Percentiles rank a stretch among this genome's conserved stretches.
These are phyloP conservation scores for Micromesistius poutassou DNA, from an alignment of 2,797 vertebrate genomes.

Conservation along the genomic window DNA sequence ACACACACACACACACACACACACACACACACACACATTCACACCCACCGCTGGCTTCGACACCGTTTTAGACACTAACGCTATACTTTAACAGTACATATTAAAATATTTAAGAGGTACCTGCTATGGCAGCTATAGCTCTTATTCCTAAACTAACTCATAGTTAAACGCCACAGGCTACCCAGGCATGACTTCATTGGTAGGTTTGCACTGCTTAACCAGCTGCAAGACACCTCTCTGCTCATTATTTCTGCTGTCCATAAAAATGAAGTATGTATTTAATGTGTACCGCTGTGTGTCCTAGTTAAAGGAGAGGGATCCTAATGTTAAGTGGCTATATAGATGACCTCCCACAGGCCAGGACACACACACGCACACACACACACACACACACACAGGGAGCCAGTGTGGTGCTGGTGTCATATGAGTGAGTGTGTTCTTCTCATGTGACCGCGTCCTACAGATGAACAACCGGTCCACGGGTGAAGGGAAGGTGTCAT, in stretches of 20 bases:
- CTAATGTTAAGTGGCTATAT: neutral
- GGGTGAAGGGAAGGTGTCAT: neutral
- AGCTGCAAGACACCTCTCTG: neutral
- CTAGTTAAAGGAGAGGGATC: slow-evolving; percentile 1
- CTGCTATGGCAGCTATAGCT: neutral
- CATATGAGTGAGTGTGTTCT: slow-evolving; percentile 18
- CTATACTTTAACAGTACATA: neutral
- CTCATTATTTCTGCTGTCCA: neutral
- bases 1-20: neutral
- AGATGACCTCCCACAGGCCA: slow-evolving; percentile 1
- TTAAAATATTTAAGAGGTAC: neutral
- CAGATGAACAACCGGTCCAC: slow-evolving; percentile 1
- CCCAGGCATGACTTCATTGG: neutral
- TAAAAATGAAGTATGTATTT: neutral
- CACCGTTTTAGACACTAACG: neutral
- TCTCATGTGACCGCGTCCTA: slow-evolving; percentile 17
- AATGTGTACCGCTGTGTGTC: neutral
- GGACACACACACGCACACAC: neutral
- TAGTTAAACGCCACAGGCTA: neutral
- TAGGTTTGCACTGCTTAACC: neutral
- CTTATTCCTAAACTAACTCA: neutral
- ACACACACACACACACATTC: neutral
- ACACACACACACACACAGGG: neutral
- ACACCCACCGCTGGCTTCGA: neutral
- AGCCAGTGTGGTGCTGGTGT: slow-evolving; percentile 5